Evolutionary conservation across 1,140 invertebrate genomes (phyloP), one percentile per base, ranked within the genome.

Genomic region (Heliconius hewitsoni): DNA sequence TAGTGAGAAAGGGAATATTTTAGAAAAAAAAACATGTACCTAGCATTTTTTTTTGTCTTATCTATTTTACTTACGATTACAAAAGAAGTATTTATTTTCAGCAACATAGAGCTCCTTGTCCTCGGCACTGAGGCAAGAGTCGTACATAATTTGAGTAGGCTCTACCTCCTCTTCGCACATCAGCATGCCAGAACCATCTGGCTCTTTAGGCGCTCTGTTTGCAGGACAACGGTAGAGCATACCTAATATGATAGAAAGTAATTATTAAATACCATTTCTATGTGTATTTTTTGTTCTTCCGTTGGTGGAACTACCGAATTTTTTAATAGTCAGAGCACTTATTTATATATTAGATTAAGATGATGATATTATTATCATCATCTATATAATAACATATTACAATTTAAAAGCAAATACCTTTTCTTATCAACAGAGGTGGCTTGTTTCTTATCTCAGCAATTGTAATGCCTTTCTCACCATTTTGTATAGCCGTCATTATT

Each of bases 21-120:
- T 3, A 11, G 3, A 3, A 42, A 42, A 42, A 42, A 42, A 9
- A 2, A 23, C 23, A 23, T 23, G 23, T 11, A 9, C 11, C 2
- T 11, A 42, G 39, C 9, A 18, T 18, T 4, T 18, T 18, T 18
- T 50, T 16, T 16, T 52, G 8, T 57, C 18, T 19, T 23, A 18
- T 27, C 23, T 13, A 13, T 66, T 66, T 66, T 71, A 91, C 92
- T 91, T 71, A 94, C 92, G 84, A 76, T 94, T 94, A 39, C 92
- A 94, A 85, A 94, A 94, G 89, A 94, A 94, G 83, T 92, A 94
- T 50, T 87, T 91, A 79, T 87, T 91, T 27, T 92, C 88, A 60
- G 91, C 91, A 0, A 89, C 85, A 73, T 90, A 94, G 1, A 94
- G 87, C 3, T 94, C 92, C 57, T 90, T 93, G 50, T 94, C 92